Conservation (phyloP, 2,797 vertebrate species). For the Nyctalus aviator region DNA sequence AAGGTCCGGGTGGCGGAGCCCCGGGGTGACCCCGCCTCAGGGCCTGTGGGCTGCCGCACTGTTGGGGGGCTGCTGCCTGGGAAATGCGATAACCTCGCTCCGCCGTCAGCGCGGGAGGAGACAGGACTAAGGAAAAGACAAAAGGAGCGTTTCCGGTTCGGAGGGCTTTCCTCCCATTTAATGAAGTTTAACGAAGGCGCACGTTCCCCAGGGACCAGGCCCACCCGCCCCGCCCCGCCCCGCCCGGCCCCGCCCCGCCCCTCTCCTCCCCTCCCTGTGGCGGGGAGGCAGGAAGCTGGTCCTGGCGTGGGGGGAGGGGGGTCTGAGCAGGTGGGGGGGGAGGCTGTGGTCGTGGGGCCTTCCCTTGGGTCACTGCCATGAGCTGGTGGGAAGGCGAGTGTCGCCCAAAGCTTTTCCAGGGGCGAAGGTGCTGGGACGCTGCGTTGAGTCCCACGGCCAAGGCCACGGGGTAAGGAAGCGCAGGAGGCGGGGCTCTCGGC, state of each 20-base stretch:
- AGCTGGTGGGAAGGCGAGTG: not conserved
- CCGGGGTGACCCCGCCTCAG: accelerated
- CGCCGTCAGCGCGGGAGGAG: not conserved
- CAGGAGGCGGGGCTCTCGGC: too few species aligned
- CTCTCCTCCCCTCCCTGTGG: too few species aligned
- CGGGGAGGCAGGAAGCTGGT: not conserved
- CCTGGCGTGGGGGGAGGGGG: not conserved
- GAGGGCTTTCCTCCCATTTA: not conserved
- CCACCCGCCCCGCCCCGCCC: too few species aligned
- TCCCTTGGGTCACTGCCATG: not conserved
- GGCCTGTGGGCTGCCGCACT: too few species aligned
- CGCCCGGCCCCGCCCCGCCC: too few species aligned
- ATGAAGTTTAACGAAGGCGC: not conserved
- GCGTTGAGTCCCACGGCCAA: not conserved
- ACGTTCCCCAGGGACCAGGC: not conserved
- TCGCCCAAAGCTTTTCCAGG: too few species aligned
- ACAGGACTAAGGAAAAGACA: not conserved
- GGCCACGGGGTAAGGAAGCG: not conserved
- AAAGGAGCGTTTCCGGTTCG: not conserved
- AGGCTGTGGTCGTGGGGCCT: not conserved
- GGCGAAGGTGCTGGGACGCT: not conserved
- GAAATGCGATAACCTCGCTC: not conserved
- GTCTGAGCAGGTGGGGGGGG: too few species aligned
- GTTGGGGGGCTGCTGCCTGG: not conserved
- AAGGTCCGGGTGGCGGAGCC: not conserved